Conservation (phyloP, 2,888 invertebrate genomes). For the Sabatieria punctata region DNA sequence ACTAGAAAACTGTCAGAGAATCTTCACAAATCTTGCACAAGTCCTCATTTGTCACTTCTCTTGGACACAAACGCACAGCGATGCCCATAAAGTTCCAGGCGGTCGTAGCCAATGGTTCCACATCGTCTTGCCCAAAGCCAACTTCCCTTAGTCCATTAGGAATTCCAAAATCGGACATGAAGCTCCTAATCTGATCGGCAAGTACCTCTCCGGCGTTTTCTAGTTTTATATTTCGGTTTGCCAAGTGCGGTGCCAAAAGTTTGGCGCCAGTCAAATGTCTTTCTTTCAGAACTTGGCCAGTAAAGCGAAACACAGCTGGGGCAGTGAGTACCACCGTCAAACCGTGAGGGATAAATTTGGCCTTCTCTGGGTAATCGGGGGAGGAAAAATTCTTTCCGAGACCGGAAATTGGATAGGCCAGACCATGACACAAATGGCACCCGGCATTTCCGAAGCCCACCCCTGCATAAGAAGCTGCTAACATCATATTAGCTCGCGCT, state of each 20-base stretch:
- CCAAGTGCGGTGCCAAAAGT: too few species aligned
- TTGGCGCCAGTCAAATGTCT: constrained; percentile 67
- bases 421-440: constrained; percentile 70
- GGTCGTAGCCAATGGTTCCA: too few species aligned
- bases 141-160: constrained; percentile 61
- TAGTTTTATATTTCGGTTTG: too few species aligned
- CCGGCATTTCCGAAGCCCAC: constrained; percentile 89
- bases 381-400: constrained; percentile 51
- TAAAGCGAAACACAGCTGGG: constrained; percentile 74
- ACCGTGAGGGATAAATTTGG: constrained; percentile 56
- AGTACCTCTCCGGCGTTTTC: constrained; percentile 50
- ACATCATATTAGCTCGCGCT: constrained; percentile 56
- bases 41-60: too few species aligned
- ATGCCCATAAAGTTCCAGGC: too few species aligned
- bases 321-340: constrained; percentile 72
- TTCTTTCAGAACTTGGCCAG: constrained; percentile 60
- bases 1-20: too few species aligned
- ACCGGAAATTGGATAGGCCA: constrained; percentile 76
- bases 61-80: too few species aligned
- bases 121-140: too few species aligned
- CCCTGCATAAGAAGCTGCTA: constrained; percentile 48
- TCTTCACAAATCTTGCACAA: too few species aligned
- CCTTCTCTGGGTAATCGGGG: constrained; percentile 18
- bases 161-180: constrained; percentile 60
- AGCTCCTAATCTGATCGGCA: constrained; percentile 56